These are phyloP conservation scores for Laticauda laticaudata DNA, from an alignment of 2,113 vertebrate genomes.

Conservation along the genomic window DNA sequence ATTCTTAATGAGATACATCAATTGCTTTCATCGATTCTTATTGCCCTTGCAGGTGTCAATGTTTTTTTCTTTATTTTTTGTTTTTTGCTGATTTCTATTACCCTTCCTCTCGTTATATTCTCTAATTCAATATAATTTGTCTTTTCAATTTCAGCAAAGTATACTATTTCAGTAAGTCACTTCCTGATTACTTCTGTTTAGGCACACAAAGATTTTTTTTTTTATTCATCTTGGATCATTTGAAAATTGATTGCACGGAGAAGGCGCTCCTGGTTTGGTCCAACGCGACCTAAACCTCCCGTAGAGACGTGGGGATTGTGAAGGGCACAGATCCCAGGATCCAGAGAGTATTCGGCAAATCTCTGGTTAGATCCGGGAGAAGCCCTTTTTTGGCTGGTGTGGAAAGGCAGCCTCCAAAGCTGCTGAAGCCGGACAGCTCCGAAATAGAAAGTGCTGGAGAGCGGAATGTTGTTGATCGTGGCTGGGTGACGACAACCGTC, in stretches of 20 bases:
- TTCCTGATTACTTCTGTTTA: background rate
- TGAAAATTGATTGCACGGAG: background rate
- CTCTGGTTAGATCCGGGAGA: no score
- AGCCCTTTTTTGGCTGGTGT: no score
- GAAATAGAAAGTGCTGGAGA: no score
- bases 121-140: background rate
- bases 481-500: no score
- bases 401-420: no score
- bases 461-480: no score
- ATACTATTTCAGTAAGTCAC: background rate
- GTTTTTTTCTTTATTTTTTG: background rate
- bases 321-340: no score
- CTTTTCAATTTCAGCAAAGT: background rate
- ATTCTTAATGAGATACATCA: constrained; percentile 19
- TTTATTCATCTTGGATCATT: background rate
- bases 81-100: background rate
- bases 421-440: no score
- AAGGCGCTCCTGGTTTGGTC: no score
- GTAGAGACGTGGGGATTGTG: no score
- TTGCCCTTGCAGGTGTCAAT: constrained; percentile 19
- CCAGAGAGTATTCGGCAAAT: no score
- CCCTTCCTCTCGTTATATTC: background rate
- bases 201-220: background rate
- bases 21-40: constrained; percentile 33
- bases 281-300: no score